Evolutionary conservation across 1,140 invertebrate genomes (phyloP).

Genomic region (Pogonomyrmex barbatus): DNA sequence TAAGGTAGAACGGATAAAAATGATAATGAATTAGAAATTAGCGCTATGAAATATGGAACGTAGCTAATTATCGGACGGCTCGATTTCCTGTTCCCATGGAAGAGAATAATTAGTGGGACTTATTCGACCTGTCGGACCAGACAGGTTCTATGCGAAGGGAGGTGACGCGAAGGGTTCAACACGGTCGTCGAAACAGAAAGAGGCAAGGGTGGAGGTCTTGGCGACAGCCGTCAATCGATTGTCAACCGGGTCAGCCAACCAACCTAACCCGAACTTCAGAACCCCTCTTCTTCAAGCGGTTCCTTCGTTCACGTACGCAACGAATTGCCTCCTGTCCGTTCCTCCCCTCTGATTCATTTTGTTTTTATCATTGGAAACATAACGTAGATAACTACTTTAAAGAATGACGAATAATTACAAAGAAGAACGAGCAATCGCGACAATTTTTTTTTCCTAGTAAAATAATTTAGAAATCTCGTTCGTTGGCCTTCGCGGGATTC

Average conservation of each 20-base stretch:
- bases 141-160: slow-evolving; percentile 49
- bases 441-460: neutral
- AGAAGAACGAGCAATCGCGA: neutral
- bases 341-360: slow-evolving; percentile 2
- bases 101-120: slow-evolving; percentile 77
- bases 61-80: slow-evolving; percentile 42
- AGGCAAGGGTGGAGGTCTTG: slow-evolving; percentile 83
- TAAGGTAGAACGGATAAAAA: slow-evolving; percentile 47
- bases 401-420: slow-evolving; percentile 42
- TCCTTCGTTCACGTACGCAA: slow-evolving; percentile 60
- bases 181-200: slow-evolving; percentile 72
- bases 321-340: slow-evolving; percentile 23
- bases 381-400: slow-evolving; percentile 21
- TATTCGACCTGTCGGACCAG: slow-evolving; percentile 65
- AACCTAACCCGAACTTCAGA: slow-evolving; percentile 82
- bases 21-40: slow-evolving; percentile 61
- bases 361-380: slow-evolving; percentile 5
- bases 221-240: slow-evolving; percentile 87
- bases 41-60: slow-evolving; percentile 42
- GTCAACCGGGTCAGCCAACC: slow-evolving; percentile 86
- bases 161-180: slow-evolving; percentile 50
- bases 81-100: slow-evolving; percentile 42
- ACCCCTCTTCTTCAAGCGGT: slow-evolving; percentile 62
- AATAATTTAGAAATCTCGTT: slow-evolving; percentile 27
- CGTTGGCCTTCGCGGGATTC: neutral